Evolutionary conservation across 2,888 invertebrate genomes (phyloP), one percentile per base, ranked within the genome.

Genomic region (Salpingus planirostris): DNA sequence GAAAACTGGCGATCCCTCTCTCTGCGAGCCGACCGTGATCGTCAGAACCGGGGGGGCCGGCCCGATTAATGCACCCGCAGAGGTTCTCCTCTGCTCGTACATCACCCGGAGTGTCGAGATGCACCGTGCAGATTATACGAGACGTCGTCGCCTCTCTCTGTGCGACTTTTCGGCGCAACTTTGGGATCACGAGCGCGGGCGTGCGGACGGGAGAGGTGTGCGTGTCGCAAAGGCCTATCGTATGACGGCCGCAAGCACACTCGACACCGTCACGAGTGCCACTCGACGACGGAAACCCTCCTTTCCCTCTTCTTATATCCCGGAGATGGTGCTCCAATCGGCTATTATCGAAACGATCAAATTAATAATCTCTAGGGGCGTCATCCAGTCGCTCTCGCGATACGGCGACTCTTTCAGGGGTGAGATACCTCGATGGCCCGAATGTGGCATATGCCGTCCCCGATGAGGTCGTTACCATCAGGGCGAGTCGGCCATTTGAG

Each of bases 271-370:
- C n/a, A n/a, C n/a, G 45, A 57, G 57, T 50, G 54, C 47, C 46
- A n/a, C 57, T 57, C 47, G 54, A 55, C 54, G 46, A 53, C 54
- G 55, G 53, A 54, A 55, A 52, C 51, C 44, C 49, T 51, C 54
- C 52, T 50, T 54, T 49, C n/a, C n/a, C n/a, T n/a, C n/a, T n/a
- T n/a, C n/a, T n/a, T n/a, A n/a, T n/a, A n/a, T n/a, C n/a, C n/a
- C n/a, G n/a, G n/a, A n/a, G n/a, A n/a, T n/a, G n/a, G n/a, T n/a
- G n/a, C n/a, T n/a, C n/a, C n/a, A n/a, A n/a, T n/a, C n/a, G n/a
- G n/a, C n/a, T n/a, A n/a, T n/a, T n/a, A n/a, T n/a, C n/a, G n/a
- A n/a, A n/a, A n/a, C n/a, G n/a, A n/a, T n/a, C n/a, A n/a, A n/a
- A n/a, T n/a, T n/a, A n/a, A n/a, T n/a, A n/a, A n/a, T n/a, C n/a